These are phyloP conservation scores for Patella ulyssiponensis DNA, from an alignment of 2,888 invertebrate genomes.

Conservation along the genomic window DNA sequence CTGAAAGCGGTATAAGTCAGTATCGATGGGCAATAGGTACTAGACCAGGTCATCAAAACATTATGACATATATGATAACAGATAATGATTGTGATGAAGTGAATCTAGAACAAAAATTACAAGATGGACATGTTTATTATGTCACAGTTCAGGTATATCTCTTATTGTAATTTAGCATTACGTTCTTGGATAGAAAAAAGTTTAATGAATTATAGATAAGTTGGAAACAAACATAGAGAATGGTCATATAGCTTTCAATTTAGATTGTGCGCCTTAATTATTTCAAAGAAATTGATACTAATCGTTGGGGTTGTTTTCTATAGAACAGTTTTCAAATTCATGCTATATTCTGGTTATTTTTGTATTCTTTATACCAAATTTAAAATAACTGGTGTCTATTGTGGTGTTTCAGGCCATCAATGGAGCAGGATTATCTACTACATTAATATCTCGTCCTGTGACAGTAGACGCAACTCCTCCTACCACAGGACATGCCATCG, in stretches of 20 bases:
- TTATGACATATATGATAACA: conserved; percentile 9
- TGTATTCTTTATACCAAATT: no score
- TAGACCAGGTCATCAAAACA: conserved; percentile 31
- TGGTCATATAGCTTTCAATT: no score
- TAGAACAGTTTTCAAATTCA: no score
- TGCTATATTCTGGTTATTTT: no score
- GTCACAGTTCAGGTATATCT: conserved; percentile 31
- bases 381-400: no score
- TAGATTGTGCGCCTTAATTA: no score
- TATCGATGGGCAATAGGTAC: conserved; percentile 31
- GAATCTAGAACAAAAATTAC: conserved; percentile 12
- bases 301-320: no score
- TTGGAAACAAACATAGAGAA: no score
- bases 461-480: conserved; percentile 24
- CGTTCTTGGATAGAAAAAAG: no score
- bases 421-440: conserved; percentile 19
- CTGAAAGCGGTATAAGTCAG: conserved; percentile 29
- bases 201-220: no score
- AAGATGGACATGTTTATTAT: conserved; percentile 36
- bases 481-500: conserved; percentile 15
- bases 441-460: conserved; percentile 17
- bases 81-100: conserved; percentile 16
- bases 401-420: conserved; percentile 12
- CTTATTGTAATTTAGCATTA: no score
- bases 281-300: no score